Evolutionary conservation across 2,113 vertebrate genomes (phyloP).

Genomic region (Tenrec ecaudatus): DNA sequence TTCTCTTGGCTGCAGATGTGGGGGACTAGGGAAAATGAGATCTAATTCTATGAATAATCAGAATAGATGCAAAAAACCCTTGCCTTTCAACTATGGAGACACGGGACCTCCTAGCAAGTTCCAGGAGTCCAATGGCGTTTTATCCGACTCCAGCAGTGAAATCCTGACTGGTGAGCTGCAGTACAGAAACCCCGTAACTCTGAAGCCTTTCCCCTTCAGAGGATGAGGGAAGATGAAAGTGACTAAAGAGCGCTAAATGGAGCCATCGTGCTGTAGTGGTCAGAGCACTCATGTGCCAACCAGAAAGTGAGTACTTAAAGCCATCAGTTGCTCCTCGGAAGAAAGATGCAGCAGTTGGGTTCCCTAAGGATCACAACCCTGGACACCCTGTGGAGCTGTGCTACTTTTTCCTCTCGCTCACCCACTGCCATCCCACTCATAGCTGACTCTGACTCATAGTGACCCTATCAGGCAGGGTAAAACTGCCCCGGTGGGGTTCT

Average conservation of each 20-base stretch:
- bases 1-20: background rate
- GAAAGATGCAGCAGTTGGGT: background rate
- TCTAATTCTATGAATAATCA: background rate
- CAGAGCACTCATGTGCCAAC: background rate
- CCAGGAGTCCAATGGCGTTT: background rate
- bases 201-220: background rate
- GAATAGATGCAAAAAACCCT: background rate
- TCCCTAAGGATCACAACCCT: background rate
- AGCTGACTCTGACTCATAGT: no score
- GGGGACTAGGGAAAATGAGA: background rate
- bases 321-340: background rate
- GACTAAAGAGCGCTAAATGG: background rate
- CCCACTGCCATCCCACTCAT: no score
- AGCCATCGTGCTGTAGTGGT: background rate
- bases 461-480: no score
- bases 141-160: background rate
- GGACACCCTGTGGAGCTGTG: background rate
- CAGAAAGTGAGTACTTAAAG: background rate
- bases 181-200: conserved; percentile 15
- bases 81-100: conserved; percentile 13
- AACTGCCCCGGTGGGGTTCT: no score
- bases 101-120: background rate
- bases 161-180: background rate
- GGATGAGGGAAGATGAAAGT: conserved; percentile 8
- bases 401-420: background rate